Base-by-base conservation (phyloP, 2,113 vertebrate genomes). In the Amazona vittata region DNA sequence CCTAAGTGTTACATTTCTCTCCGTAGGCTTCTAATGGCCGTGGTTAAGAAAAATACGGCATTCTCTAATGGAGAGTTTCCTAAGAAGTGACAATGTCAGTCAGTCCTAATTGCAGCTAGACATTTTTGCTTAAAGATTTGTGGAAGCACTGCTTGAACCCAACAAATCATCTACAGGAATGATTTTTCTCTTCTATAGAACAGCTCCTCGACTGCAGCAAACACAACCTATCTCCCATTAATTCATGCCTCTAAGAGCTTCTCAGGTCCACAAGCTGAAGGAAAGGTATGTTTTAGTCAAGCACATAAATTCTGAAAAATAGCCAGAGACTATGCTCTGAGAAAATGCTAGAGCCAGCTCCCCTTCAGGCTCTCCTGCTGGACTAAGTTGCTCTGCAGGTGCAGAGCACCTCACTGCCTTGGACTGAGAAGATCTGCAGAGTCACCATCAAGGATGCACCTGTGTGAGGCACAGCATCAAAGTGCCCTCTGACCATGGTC, bases 401-500 rank as follows among this genome's bases (percentile, higher is more conserved):
- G 19, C 24, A 4, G 18, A 47, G 37, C 1, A 2, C 14, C 26
- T 84, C 4, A 2, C 12, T 26, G n/a, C 16, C 41, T 46, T 5
- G 4, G 12, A 35, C 4, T 15, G 7, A 87, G 55, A 21, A 78
- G 43, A 33, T 73, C 33, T 49, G 15, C 12, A 2, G 60, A 60
- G 16, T 10, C 50, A 46, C 60, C 35, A 12, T 20, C 47, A 64
- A 22, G 26, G 24, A 41, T 55, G 24, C 44, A 25, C 15, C 46
- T 31, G 31, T 26, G 33, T 19, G 28, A 65, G 53, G 22, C 41
- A 53, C 3, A 0, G 44, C 10, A 3, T 28, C 52, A 13, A n/a
- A 28, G 24, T 3, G 13, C 28, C 65, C 57, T 50, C 35, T 0
- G 0, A 29, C 33, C 24, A 17, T 3, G 12, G 44, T 11, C 5